Percentiles rank a stretch among this genome's conserved stretches.
phyloP scores from a whole-genome alignment of 2,113 vertebrate genomes.

The Varanus salvator region DNA sequence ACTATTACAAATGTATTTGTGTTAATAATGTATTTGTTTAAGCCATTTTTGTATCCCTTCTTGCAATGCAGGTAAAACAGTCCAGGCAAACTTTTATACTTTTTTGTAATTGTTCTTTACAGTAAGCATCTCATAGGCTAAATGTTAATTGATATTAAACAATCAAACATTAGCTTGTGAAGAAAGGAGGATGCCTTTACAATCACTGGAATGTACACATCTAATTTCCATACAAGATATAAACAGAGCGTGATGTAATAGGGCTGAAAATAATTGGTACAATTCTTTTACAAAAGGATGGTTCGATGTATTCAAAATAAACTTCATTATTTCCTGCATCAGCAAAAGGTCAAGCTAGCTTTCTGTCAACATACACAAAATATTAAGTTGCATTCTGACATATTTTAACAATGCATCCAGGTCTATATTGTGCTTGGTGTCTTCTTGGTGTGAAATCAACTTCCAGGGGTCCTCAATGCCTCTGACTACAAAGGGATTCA shows the following conservation, averaged over 20 bases:
- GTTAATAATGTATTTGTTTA: not conserved
- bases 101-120: not conserved
- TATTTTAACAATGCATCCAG: not conserved
- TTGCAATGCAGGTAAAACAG: not conserved
- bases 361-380: not conserved
- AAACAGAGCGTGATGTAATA: not conserved
- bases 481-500: too few species aligned
- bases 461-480: not conserved
- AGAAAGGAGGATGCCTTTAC: not conserved
- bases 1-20: not conserved
- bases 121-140: not conserved
- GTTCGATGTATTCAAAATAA: not conserved
- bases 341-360: not conserved
- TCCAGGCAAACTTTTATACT: not conserved
- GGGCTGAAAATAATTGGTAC: not conserved
- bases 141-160: not conserved
- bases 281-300: not conserved
- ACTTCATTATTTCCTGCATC: not conserved
- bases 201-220: not conserved
- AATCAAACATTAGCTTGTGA: not conserved
- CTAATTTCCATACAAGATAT: not conserved
- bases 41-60: not conserved
- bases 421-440: not conserved
- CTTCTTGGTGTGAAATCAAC: too few species aligned
- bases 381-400: not conserved